Percentiles rank a stretch among this genome's conserved stretches.
Conservation (phyloP, 1,140 invertebrate species). For the Meloidogyne hapla region DNA sequence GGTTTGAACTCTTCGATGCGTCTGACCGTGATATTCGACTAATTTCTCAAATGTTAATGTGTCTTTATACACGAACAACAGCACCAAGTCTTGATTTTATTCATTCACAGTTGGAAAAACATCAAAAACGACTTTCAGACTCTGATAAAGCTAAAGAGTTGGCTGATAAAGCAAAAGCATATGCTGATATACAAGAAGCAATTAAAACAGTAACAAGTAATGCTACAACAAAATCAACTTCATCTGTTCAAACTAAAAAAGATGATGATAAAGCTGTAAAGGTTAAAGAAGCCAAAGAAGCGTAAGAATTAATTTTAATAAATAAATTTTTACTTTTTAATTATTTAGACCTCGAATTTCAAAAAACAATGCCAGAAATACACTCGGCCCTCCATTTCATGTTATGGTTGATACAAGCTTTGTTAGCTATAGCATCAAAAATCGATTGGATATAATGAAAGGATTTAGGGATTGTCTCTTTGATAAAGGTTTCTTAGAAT, state of each 20-base stretch:
- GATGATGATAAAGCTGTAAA: slow-evolving; percentile 59
- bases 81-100: slow-evolving; percentile 7
- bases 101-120: not conserved
- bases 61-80: slow-evolving; percentile 44
- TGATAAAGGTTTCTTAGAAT: not conserved
- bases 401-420: slow-evolving; percentile 97
- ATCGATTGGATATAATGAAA: slow-evolving; percentile 87
- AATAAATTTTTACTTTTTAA: too few species aligned
- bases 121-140: not conserved
- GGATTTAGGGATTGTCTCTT: not conserved
- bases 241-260: slow-evolving; percentile 53
- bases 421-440: slow-evolving; percentile 96
- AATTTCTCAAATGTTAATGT: slow-evolving; percentile 40
- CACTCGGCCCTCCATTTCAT: slow-evolving; percentile 94
- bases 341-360: slow-evolving; percentile 59
- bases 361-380: slow-evolving; percentile 92
- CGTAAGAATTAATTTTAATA: slow-evolving; percentile 55
- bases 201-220: not conserved
- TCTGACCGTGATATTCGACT: slow-evolving; percentile 40
- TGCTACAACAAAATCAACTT: slow-evolving; percentile 15
- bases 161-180: not conserved
- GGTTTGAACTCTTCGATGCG: slow-evolving; percentile 46
- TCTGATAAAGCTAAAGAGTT: not conserved
- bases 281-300: too few species aligned
- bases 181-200: not conserved